Evolutionary conservation across 2,888 invertebrate species (phyloP).

Genomic region (Eutolmus rufibarbis): DNA sequence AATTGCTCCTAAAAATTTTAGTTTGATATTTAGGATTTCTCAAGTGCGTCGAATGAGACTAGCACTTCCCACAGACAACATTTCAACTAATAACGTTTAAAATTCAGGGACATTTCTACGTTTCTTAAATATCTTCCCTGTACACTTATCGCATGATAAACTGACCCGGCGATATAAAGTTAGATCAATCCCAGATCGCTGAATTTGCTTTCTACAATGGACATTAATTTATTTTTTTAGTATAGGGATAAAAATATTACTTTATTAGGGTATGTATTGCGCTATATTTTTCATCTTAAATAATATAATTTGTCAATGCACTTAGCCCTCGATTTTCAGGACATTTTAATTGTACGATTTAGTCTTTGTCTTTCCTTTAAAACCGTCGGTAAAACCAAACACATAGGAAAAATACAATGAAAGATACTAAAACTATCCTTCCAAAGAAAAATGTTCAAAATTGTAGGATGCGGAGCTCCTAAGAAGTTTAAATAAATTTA

Average conservation of each 20-base stretch:
- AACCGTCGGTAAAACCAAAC: too few relatives aligned
- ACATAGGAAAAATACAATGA: too few relatives aligned
- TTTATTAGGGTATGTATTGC: too few relatives aligned
- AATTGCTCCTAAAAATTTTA: neutral
- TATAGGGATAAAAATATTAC: neutral
- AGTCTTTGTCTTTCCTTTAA: too few relatives aligned
- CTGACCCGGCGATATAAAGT: neutral
- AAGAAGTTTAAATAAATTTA: too few relatives aligned
- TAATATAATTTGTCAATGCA: too few relatives aligned
- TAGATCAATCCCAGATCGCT: neutral
- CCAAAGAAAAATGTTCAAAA: too few relatives aligned
- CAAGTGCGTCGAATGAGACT: neutral
- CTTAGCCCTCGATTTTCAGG: too few relatives aligned
- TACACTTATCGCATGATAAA: neutral
- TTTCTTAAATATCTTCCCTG: neutral
- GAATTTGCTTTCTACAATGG: neutral
- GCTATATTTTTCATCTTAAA: too few relatives aligned
- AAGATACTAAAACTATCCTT: too few relatives aligned
- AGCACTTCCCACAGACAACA: neutral
- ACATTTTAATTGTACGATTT: too few relatives aligned
- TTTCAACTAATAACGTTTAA: neutral
- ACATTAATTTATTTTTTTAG: neutral
- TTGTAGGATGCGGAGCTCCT: too few relatives aligned
- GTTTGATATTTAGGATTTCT: neutral
- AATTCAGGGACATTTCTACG: neutral